Percentiles rank a stretch among this genome's conserved stretches.
Evolutionary conservation across 2,888 invertebrate genomes (phyloP).

Genomic region (Eilema griseolum): DNA sequence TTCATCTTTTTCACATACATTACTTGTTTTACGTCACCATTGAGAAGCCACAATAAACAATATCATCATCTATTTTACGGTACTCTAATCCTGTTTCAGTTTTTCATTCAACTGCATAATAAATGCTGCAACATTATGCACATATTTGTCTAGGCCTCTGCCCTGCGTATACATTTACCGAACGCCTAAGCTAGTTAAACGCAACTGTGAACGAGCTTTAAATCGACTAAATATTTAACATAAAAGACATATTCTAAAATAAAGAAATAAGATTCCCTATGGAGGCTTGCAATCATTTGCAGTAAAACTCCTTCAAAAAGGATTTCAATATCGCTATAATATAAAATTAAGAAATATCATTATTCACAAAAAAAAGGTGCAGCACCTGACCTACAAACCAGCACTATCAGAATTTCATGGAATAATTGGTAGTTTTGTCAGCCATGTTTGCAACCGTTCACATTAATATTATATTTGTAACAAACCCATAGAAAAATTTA

Average conservation of each 20-base stretch:
- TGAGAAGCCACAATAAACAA: no score
- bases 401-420: constrained; percentile 59
- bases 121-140: no score
- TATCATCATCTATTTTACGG: no score
- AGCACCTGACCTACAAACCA: constrained; percentile 74
- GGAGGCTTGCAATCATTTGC: constrained; percentile 67
- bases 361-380: constrained; percentile 66
- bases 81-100: no score
- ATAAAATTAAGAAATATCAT: constrained; percentile 57
- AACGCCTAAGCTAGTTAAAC: not conserved
- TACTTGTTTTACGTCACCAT: no score
- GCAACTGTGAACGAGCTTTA: constrained; percentile 44
- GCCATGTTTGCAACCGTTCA: constrained; percentile 59
- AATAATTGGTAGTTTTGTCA: constrained; percentile 56
- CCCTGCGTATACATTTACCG: not conserved
- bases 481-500: constrained; percentile 85
- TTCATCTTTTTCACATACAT: no score
- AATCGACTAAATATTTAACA: constrained; percentile 84
- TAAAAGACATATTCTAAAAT: constrained; percentile 79
- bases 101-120: no score
- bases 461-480: constrained; percentile 72
- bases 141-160: no score
- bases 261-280: constrained; percentile 75
- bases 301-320: constrained; percentile 59
- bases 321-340: constrained; percentile 49